Evolutionary conservation across 64 coral and sea anemone species (phyloP).

Genomic region (Montipora foliosa): DNA sequence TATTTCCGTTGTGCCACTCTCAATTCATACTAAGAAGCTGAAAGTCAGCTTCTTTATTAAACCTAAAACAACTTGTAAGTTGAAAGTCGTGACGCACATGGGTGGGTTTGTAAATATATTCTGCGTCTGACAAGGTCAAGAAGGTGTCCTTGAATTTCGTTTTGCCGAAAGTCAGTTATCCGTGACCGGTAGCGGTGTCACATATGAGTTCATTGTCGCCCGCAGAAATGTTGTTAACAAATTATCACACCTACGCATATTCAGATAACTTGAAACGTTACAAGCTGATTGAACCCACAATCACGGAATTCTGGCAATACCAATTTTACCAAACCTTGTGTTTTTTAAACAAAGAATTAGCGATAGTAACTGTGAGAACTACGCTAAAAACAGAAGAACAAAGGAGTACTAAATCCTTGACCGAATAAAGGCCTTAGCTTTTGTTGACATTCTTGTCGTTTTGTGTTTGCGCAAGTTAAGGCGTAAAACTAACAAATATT

Average conservation of each 20-base stretch:
- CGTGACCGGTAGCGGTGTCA: conserved; percentile 23
- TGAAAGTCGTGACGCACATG: conserved; percentile 23
- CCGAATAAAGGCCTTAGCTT: too few species aligned
- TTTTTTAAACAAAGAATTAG: too few species aligned
- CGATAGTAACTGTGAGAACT: background rate
- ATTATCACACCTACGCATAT: conserved; percentile 5
- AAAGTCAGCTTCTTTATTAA: background rate
- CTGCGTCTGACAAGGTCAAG: background rate
- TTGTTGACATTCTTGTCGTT: background rate
- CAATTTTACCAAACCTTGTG: background rate
- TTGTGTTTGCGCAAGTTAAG: background rate
- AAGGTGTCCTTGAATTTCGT: background rate
- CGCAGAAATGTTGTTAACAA: background rate
- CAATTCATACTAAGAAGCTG: background rate
- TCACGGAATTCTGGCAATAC: background rate
- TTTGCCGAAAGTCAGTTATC: background rate
- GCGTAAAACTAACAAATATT: background rate
- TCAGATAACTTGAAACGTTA: background rate
- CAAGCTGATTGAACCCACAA: background rate
- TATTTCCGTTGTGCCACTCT: background rate
- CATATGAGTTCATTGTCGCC: conserved; percentile 6
- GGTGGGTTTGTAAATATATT: conserved; percentile 24
- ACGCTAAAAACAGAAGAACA: too few species aligned
- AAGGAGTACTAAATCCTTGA: too few species aligned
- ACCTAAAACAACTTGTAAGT: background rate